These are phyloP conservation scores for Grus americana DNA, from an alignment of 2,113 vertebrate species.

Conservation along the genomic window DNA sequence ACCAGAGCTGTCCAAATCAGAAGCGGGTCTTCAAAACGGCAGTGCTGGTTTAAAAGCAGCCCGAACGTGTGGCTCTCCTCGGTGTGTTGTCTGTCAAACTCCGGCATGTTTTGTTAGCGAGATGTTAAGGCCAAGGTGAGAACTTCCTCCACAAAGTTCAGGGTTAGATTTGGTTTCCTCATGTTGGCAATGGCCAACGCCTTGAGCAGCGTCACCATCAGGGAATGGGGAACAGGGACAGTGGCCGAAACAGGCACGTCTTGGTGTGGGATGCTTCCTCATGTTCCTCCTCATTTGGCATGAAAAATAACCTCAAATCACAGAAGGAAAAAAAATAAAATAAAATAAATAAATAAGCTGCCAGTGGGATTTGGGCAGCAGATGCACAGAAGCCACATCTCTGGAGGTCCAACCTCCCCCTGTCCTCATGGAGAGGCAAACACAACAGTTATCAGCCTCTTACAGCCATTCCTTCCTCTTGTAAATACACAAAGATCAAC, in stretches of 20 bases:
- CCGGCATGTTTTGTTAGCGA: neutral
- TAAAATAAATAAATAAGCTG: neutral
- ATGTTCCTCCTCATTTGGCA: neutral
- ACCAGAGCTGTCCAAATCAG: neutral
- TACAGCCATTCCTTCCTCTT: no score
- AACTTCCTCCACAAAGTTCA: neutral
- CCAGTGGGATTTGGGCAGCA: neutral
- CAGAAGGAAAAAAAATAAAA: neutral
- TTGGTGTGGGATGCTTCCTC: neutral
- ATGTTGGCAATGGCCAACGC: rapidly evolving
- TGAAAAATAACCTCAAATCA: neutral
- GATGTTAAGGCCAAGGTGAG: neutral
- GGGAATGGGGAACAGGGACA: neutral
- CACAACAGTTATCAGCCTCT: no score
- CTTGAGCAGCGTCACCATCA: neutral
- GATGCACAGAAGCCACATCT: no score
- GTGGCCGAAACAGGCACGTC: neutral
- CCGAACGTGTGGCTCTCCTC: rapidly evolving
- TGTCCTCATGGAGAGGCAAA: neutral
- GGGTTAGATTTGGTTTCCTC: neutral
- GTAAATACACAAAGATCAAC: no score
- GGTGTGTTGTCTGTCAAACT: neutral
- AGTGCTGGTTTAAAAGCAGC: neutral
- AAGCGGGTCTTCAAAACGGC: neutral
- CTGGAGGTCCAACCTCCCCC: neutral